Evolutionary conservation across 92 coral and sea anemone genomes (phyloP), one percentile per base, ranked within the genome.

Genomic region (Phenganax stokvisi): DNA sequence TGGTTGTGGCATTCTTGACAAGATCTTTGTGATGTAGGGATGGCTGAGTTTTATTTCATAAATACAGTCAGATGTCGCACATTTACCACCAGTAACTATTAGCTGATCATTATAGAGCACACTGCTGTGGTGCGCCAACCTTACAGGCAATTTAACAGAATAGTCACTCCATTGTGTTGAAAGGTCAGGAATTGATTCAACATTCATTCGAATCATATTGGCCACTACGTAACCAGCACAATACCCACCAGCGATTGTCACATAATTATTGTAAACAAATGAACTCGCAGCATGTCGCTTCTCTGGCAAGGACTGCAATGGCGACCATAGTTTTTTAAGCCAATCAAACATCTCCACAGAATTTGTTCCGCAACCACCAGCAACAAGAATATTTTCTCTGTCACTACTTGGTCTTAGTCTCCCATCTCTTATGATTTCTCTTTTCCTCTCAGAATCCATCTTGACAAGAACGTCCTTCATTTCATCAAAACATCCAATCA

Each of bases 261-360:
- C 51, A 8, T 67, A 53, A 67, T 67, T 67, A 53, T 67, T 67
- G n/a, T 67, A 67, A 31, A 67, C 72, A 67, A 67, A 67, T 31
- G 72, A 67, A 28, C 51, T 67, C 16, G 72, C 72, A 28, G 13
- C 51, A 20, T 2, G 11, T 8, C 72, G 13, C 15, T 3, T 20
- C 72, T 67, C 5, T 67, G 72, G 72, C 51, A 67, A 28, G 12
- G 72, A 67, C 9, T 67, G 72, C 11, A 67, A 31, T 28, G 72
- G 72, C 51, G 72, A 67, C 72, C 72, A 67, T 67, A 13, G 8
- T 31, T 9, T 67, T 67, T 31, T 12, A 67, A 51, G 72, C 72
- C 72, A 67, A 53, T 67, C 37, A 67, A 67, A 67, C 72, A 67
- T 67, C 52, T 67, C 72, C 37, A 67, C 72, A 28, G 72, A 67